Evolutionary conservation across 2,888 invertebrate genomes (phyloP).

Genomic region (Eupsilia transversa): DNA sequence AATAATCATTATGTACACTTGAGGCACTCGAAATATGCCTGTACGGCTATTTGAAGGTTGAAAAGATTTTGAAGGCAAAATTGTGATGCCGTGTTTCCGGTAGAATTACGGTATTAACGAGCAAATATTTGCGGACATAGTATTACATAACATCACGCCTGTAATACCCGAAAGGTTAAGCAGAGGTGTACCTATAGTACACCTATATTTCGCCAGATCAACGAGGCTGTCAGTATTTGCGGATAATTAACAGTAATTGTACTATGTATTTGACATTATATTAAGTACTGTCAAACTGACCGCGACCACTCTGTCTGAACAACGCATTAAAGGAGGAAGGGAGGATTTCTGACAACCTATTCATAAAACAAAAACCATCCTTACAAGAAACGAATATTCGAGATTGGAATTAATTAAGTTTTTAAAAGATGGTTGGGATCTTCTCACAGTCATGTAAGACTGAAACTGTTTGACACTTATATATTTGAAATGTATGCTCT

Average conservation of each 20-base stretch:
- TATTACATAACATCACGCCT: too few species aligned
- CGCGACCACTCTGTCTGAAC: too few species aligned
- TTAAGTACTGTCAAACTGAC: too few species aligned
- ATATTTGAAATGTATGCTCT: neutral
- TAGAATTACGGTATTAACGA: neutral
- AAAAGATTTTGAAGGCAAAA: neutral
- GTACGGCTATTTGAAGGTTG: conserved; percentile 14
- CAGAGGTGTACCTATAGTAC: too few species aligned
- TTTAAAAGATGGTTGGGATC: neutral
- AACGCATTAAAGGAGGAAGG: too few species aligned
- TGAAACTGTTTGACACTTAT: neutral
- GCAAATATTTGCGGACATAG: neutral
- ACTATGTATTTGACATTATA: too few species aligned
- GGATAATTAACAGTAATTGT: too few species aligned
- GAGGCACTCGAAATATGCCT: conserved; percentile 17
- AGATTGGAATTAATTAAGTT: neutral
- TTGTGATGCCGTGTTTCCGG: neutral
- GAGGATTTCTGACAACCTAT: too few species aligned
- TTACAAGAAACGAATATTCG: too few species aligned
- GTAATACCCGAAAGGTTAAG: too few species aligned
- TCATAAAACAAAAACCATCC: neutral
- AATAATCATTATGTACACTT: conserved; percentile 64
- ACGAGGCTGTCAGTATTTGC: too few species aligned
- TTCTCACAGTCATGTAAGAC: neutral
- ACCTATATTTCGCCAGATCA: too few species aligned